A percentile compares a stretch with the other conserved stretches of the same genome.
These are phyloP conservation scores for Muscina levida DNA, from an alignment of 2,888 invertebrate genomes.

Conservation along the genomic window DNA sequence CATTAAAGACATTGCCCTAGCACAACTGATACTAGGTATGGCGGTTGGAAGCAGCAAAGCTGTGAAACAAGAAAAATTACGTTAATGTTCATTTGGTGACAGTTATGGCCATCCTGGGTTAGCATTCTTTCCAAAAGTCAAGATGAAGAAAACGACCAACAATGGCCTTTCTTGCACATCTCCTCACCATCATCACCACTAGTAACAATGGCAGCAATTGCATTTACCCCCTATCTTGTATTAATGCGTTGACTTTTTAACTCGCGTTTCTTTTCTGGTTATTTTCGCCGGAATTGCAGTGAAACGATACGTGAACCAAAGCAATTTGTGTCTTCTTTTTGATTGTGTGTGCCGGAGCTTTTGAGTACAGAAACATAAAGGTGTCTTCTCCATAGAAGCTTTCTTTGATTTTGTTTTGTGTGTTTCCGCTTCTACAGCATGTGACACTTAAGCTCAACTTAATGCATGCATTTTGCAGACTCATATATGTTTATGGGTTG, in stretches of 20 bases:
- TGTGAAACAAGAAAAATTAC: slow-evolving; percentile 39
- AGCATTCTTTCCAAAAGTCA: slow-evolving; percentile 7
- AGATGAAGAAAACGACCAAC: slow-evolving; percentile 1
- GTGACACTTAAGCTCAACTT: slow-evolving; percentile 38
- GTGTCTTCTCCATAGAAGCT: neutral
- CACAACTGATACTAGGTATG: no score
- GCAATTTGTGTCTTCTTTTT: slow-evolving; percentile 24
- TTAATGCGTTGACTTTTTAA: slow-evolving; percentile 11
- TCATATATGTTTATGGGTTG: neutral
- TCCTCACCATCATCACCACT: neutral
- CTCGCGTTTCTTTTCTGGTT: neutral
- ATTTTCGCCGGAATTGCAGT: slow-evolving; percentile 4
- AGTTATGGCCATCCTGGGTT: slow-evolving; percentile 43
- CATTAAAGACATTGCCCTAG: neutral
- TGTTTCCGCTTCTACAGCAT: neutral
- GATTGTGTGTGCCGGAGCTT: slow-evolving; percentile 4
- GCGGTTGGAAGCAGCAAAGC: neutral
- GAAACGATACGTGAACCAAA: slow-evolving; percentile 12
- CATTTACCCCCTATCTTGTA: neutral
- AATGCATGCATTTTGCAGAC: slow-evolving; percentile 16
- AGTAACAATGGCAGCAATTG: neutral
- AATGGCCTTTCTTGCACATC: slow-evolving; percentile 2
- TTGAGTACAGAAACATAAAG: slow-evolving; percentile 68
- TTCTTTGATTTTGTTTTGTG: neutral
- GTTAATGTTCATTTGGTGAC: slow-evolving; percentile 42